These are phyloP conservation scores for Octodonta nipae DNA, from an alignment of 2,888 invertebrate species.

Conservation along the genomic window DNA sequence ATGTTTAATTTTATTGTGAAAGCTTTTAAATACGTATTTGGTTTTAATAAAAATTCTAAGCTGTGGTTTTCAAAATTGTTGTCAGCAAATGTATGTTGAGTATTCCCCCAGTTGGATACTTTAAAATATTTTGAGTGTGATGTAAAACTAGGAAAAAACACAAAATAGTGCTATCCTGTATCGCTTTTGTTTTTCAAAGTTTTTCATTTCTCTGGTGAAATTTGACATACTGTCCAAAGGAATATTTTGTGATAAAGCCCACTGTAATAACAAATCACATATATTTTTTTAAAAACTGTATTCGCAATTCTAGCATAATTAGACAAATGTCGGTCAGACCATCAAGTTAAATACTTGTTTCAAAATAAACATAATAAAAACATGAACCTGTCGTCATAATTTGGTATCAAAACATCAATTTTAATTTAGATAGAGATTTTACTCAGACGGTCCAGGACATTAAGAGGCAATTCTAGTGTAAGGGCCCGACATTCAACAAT, in stretches of 20 bases:
- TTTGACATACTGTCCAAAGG: slow-evolving; percentile 11
- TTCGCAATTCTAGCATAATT: slow-evolving; percentile 46
- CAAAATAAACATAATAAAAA: slow-evolving; percentile 54
- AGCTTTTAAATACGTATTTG: slow-evolving; percentile 20
- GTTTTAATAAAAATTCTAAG: slow-evolving; percentile 22
- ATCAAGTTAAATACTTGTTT: slow-evolving; percentile 62
- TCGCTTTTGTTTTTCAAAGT: slow-evolving; percentile 18
- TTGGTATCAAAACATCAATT: slow-evolving; percentile 35
- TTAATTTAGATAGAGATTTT: too few relatives aligned
- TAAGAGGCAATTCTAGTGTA: too few relatives aligned
- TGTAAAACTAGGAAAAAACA: slow-evolving; percentile 22
- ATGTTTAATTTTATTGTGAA: slow-evolving; percentile 18
- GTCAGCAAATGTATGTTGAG: too few relatives aligned
- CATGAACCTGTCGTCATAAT: slow-evolving; percentile 57
- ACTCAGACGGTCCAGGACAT: too few relatives aligned
- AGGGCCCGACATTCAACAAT: too few relatives aligned
- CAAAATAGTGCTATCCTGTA: slow-evolving; percentile 10
- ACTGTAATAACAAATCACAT: slow-evolving; percentile 30
- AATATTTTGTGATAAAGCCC: slow-evolving; percentile 19
- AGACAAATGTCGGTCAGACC: slow-evolving; percentile 55
- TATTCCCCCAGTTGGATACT: slow-evolving; percentile 11
- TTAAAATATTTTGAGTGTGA: slow-evolving; percentile 26
- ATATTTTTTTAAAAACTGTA: slow-evolving; percentile 16
- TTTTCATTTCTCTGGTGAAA: slow-evolving; percentile 13
- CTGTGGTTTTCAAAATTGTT: neutral